A percentile compares a stretch with the other conserved stretches of the same genome.
Conservation (phyloP, 2,113 vertebrate species). For the Nannobrachium achirus region DNA sequence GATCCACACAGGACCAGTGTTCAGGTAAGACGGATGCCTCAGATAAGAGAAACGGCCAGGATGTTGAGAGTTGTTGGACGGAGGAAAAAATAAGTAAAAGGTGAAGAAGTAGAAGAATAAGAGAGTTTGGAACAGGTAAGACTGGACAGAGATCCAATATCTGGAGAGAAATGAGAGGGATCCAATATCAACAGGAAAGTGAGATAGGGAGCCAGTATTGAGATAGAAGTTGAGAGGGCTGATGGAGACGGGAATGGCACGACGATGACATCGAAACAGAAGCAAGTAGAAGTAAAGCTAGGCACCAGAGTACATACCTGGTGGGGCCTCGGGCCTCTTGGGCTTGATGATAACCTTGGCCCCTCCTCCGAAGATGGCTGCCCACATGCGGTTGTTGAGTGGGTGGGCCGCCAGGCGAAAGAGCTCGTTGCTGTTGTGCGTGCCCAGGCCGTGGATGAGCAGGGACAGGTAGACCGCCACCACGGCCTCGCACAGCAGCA, state of each 20-base stretch:
- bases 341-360: slow-evolving; percentile 93
- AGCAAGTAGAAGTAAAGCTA: background rate
- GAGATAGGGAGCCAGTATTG: too few species aligned
- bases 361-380: slow-evolving; percentile 94
- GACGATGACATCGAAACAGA: background rate
- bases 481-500: slow-evolving; percentile 93
- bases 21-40: slow-evolving; percentile 7
- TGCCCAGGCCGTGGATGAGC: slow-evolving; percentile 93
- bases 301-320: slow-evolving; percentile 78
- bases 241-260: background rate
- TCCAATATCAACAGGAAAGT: background rate
- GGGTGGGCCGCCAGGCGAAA: slow-evolving; percentile 96
- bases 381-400: slow-evolving; percentile 95
- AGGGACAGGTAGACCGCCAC: slow-evolving; percentile 94
- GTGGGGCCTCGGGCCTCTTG: slow-evolving; percentile 86
- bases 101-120: background rate
- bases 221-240: too few species aligned
- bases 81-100: slow-evolving; percentile 13
- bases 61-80: background rate
- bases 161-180: background rate
- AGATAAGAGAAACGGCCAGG: slow-evolving; percentile 3
- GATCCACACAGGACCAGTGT: slow-evolving; percentile 9
- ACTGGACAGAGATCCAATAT: background rate
- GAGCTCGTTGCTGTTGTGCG: slow-evolving; percentile 91
- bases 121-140: background rate